These are phyloP conservation scores for Stigmatopora nigra DNA, from an alignment of 2,113 vertebrate genomes.

Conservation along the genomic window DNA sequence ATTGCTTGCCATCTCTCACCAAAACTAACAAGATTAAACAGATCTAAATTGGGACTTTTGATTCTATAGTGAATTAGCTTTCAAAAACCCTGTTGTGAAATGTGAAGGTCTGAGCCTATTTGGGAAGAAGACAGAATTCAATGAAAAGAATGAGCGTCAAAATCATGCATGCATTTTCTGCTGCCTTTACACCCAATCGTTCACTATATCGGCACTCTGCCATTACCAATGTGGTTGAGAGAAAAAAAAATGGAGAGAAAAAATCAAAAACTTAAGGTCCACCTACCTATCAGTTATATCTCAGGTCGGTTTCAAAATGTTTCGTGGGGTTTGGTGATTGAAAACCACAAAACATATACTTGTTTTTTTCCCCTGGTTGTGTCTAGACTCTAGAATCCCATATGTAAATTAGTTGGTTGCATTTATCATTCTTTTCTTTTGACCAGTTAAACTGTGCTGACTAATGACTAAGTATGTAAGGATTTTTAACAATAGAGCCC, in stretches of 20 bases:
- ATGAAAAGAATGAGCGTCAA: not conserved
- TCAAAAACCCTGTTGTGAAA: constrained; percentile 18
- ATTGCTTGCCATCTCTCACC: constrained; percentile 38
- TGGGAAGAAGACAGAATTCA: not conserved
- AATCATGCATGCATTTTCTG: not conserved
- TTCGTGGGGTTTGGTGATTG: too few species aligned
- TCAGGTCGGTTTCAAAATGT: too few species aligned
- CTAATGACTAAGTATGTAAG: not conserved
- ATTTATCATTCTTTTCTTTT: not conserved
- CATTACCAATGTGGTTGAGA: not conserved
- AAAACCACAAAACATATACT: too few species aligned
- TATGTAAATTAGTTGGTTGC: too few species aligned
- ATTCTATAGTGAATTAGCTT: constrained; percentile 55
- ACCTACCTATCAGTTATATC: too few species aligned
- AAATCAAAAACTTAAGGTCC: too few species aligned
- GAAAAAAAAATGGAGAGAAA: not conserved
- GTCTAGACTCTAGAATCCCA: too few species aligned
- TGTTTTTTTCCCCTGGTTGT: too few species aligned
- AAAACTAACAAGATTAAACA: constrained; percentile 62
- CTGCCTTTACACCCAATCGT: not conserved
- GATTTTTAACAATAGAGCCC: not conserved
- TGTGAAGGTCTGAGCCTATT: not conserved
- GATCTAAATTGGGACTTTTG: constrained; percentile 48
- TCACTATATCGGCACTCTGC: not conserved
- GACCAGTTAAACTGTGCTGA: not conserved